Base-by-base conservation (phyloP, 2,888 invertebrate genomes). In the Biston stratarius region DNA sequence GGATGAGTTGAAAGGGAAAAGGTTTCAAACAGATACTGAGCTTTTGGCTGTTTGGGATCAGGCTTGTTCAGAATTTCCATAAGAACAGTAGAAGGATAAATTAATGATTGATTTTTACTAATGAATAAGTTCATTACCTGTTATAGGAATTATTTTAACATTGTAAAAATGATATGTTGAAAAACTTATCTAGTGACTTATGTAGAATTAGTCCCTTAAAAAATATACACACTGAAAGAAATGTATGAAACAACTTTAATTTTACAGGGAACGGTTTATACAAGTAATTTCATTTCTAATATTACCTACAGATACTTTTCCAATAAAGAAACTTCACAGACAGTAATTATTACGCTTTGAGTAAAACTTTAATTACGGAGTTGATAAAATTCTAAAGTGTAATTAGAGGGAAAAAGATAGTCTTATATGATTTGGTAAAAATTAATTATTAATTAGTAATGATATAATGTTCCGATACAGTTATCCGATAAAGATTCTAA, bases 281-380 rank as follows among this genome's bases (percentile, higher is more conserved):
- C 7, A 14, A 1, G 44, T 44, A 8, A 12, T 45, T n/a, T 52
- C 47, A 24, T 33, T 15, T 12, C 36, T 51, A 34, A 53, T 38
- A 14, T 40, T 53, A 53, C 38, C 9, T 40, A n/a, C n/a, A 33
- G n/a, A 42, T 33, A 40, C 5, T 55, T 55, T 57, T 57, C 33
- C 14, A 57, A 34, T 47, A 45, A 47, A 7, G 11, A 57, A 45
- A 57, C 34, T 57, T 45, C n/a, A 34, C 45, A 34, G 45, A 57
- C 45, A 2, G 45, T 45, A 45, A 11, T 57, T 45, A 36, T 45
- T 36, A 45, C 40, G n/a, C 33, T 55, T 24, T 33, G 7, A 12
- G 24, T 53, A 40, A 40, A 56, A 14, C 34, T 57, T 57, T 57
- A 57, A 57, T 57, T 36, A 36, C 44, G n/a, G 14, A 34, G 0